Base-by-base conservation (phyloP, 2,797 vertebrate genomes). In the Girardinus metallicus region DNA sequence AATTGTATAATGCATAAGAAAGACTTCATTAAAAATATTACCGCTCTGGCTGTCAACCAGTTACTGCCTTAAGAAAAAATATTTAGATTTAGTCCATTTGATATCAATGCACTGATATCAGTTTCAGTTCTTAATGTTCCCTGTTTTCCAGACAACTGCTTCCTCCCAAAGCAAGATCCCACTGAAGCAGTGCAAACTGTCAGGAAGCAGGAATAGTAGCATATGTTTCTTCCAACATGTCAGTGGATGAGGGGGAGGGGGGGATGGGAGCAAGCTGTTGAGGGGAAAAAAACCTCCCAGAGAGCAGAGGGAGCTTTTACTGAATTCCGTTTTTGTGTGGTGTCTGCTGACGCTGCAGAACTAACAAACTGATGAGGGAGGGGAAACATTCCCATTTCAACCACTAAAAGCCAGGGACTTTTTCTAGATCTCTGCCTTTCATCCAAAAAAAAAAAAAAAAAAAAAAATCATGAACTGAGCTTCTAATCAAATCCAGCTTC, bases 151-250 rank as follows among this genome's bases (percentile, higher is more conserved):
- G 90, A 91, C 91, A 87, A 94, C 91, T 85, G 89, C 88, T 94
- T 93, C 92, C 93, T 94, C 92, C 88, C 83, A 89, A 87, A 90
- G 92, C 87, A 86, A 94, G 89, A 91, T 92, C 86, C 91, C 85
- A 94, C 94, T 81, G 94, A 94, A 92, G 94, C 91, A 90, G 92
- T 87, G 87, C 94, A 93, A 93, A 92, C 95, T 95, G 94, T 93
- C 93, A 94, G 92, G 93, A 95, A 96, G 93, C 92, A 83, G 90
- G 92, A 95, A 94, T 94, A 91, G 94, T 90, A 95, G 92, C 91
- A 93, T 96, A 94, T 92, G 93, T 91, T 97, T 94, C 95, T 96
- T 96, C 94, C 93, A 96, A 94, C 96, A 96, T 94, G 94, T 96
- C 95, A 94, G 95, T 93, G 94, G 87, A 84, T 87, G 88, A 71